Percentiles rank a stretch among this genome's conserved stretches.
Evolutionary conservation across 1,140 invertebrate genomes (phyloP).

Genomic region (Berghia stephanieae): DNA sequence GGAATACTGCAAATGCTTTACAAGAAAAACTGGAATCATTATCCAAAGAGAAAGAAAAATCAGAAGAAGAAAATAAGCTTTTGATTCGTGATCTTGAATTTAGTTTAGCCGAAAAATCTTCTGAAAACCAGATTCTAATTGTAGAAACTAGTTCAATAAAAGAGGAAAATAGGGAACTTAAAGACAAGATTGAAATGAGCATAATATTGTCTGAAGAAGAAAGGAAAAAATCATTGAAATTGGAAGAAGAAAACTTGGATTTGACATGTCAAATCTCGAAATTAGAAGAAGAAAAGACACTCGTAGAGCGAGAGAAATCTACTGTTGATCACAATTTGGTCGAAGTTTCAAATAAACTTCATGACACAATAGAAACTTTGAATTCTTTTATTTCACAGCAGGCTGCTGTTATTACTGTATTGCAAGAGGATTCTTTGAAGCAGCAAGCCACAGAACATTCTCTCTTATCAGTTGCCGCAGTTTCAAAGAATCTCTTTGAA

Average conservation of each 20-base stretch:
- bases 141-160: too few relatives aligned
- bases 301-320: too few relatives aligned
- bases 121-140: too few relatives aligned
- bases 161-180: too few relatives aligned
- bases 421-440: constrained; percentile 28
- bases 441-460: constrained; percentile 30
- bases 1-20: too few relatives aligned
- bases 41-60: background rate
- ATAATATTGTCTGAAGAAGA: too few relatives aligned
- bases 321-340: too few relatives aligned
- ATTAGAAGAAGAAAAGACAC: constrained; percentile 15
- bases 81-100: too few relatives aligned
- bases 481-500: background rate
- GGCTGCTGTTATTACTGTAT: constrained; percentile 19
- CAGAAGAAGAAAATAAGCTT: background rate
- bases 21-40: background rate
- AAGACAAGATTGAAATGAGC: too few relatives aligned
- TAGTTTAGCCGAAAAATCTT: too few relatives aligned
- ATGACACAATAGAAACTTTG: constrained; percentile 17
- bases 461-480: constrained; percentile 15
- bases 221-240: too few relatives aligned
- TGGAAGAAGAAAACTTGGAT: too few relatives aligned
- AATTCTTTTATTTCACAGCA: constrained; percentile 28
- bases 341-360: constrained; percentile 26
- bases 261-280: background rate